Base-by-base conservation (phyloP, 1,140 invertebrate species). In the Apis laboriosa region DNA sequence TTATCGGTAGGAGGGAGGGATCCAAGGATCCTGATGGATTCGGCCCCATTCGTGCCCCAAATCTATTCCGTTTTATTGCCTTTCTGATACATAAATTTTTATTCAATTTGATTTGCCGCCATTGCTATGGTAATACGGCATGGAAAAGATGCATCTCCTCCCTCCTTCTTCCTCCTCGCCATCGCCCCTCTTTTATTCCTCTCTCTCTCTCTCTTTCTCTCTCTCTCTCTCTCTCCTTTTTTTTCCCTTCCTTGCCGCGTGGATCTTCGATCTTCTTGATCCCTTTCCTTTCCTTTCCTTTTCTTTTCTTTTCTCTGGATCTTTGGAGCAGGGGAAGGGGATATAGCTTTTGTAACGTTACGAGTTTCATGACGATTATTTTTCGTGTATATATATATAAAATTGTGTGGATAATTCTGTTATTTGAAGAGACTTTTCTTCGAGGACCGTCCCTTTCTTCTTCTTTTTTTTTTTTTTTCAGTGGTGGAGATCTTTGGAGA, bases 81-180 rank as follows among this genome's bases (percentile, higher is more conserved):
- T 78, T 91, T 91, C 90, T 90, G 90, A 92, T 92, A 92, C 91
- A 92, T 92, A 92, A 91, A 92, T 92, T 92, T 92, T 90, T 91
- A 92, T 92, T 92, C 87, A 90, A 92, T 90, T 91, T 91, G 88
- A 92, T 92, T 92, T 91, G 89, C 89, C 89, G 78, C 90, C 85
- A 91, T 91, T 91, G 89, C 89, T 91, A 91, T 91, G 90, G 89
- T 91, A 90, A 91, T 90, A 84, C 84, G 53, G n/a, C 72, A 68
- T 72, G 34, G 82, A 80, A 72, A 80, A 81, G 73, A 77, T 76
- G 75, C 84, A 71, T 15, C 56, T n/a, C 28, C 55, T 17, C 19
- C 19, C 21, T 12, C 60, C 49, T 51, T 24, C 24, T 7, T 28
- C 13, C 11, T 61, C 55, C 34, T 34, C 34, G 34, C 34, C 2